These are phyloP conservation scores for Meloidogyne exigua DNA, from an alignment of 1,140 invertebrate genomes.

Conservation along the genomic window DNA sequence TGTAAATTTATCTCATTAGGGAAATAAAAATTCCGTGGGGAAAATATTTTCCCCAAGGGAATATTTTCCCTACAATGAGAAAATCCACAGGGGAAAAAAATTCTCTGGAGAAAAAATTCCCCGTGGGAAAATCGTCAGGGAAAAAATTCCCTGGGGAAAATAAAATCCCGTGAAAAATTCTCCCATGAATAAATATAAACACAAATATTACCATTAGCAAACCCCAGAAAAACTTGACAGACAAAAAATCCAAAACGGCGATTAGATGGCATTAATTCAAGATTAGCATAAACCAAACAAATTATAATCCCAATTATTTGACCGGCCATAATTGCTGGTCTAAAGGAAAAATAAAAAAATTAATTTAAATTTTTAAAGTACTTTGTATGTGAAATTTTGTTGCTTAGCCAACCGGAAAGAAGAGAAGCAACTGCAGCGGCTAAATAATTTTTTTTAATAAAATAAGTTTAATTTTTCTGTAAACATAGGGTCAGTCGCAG, in stretches of 20 bases:
- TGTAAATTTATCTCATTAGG: too few species aligned
- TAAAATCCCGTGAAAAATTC: too few species aligned
- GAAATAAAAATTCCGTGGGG: too few species aligned
- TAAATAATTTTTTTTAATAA: background rate
- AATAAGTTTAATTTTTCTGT: background rate
- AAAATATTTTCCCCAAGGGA: too few species aligned
- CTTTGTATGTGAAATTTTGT: constrained; percentile 25
- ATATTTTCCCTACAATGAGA: too few species aligned
- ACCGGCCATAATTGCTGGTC: constrained; percentile 20
- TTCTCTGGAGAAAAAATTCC: too few species aligned
- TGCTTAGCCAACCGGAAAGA: constrained; percentile 14
- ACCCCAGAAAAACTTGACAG: background rate
- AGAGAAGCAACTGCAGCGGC: constrained; percentile 8
- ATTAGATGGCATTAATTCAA: background rate
- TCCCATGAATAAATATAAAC: too few species aligned
- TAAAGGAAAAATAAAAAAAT: background rate
- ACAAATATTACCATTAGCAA: background rate
- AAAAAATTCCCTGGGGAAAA: too few species aligned
- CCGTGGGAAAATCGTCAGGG: too few species aligned
- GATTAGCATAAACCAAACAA: constrained; percentile 11
- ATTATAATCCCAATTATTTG: background rate
- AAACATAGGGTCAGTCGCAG: too few species aligned
- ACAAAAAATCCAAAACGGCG: constrained; percentile 20
- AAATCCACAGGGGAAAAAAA: too few species aligned
- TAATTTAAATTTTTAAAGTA: background rate